Evolutionary conservation across 2,888 invertebrate species (phyloP).

Genomic region (Aspidiotus destructor): DNA sequence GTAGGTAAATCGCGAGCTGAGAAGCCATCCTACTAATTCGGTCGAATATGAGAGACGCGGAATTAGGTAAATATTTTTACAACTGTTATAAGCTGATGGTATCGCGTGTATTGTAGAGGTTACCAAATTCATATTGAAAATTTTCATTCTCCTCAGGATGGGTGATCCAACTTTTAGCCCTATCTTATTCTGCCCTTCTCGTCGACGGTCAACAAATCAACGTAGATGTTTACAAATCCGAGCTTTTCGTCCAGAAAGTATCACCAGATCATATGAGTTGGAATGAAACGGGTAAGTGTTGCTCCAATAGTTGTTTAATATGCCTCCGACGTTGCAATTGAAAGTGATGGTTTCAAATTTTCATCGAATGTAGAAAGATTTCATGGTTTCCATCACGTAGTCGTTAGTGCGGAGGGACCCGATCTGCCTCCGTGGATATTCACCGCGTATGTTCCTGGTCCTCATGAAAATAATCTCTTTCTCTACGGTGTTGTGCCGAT

Average conservation of each 20-base stretch:
- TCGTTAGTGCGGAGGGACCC: conserved; percentile 64
- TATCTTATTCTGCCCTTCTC: neutral
- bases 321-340: too few relatives aligned
- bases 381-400: conserved; percentile 60
- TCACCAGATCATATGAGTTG: neutral
- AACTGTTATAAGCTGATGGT: too few relatives aligned
- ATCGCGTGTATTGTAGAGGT: too few relatives aligned
- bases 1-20: too few relatives aligned
- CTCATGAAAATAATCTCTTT: conserved; percentile 66
- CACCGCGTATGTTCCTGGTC: conserved; percentile 58
- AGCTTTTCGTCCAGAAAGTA: neutral
- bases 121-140: too few relatives aligned
- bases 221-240: neutral
- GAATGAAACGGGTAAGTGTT: neutral
- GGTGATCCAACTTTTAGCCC: too few relatives aligned
- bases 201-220: conserved; percentile 3
- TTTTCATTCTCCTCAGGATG: too few relatives aligned
- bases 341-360: neutral
- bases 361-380: conserved; percentile 44
- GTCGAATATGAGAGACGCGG: too few relatives aligned
- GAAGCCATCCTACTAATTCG: too few relatives aligned
- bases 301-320: too few relatives aligned
- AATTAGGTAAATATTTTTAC: too few relatives aligned
- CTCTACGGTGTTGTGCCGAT: conserved; percentile 75
- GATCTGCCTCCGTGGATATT: conserved; percentile 80